These are phyloP conservation scores for Pelodiscus sinensis DNA, from an alignment of 2,113 vertebrate genomes.

Conservation along the genomic window DNA sequence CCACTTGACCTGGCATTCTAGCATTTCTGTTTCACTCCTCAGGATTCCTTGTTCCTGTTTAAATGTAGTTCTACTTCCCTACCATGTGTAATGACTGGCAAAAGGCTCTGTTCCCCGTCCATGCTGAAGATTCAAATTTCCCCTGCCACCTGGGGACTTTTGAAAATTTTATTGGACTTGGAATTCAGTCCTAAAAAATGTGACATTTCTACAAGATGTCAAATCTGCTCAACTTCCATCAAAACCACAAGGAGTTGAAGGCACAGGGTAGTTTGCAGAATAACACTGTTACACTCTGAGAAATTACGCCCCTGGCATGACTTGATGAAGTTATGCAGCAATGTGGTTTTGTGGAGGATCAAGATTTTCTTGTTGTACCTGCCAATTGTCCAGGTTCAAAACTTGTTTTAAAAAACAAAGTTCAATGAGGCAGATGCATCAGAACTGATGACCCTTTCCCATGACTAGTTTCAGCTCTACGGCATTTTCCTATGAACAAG, in stretches of 20 bases:
- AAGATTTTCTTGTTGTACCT: neutral
- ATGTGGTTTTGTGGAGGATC: rapidly evolving
- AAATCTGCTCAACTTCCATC: rapidly evolving
- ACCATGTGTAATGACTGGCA: neutral
- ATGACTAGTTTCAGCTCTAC: neutral
- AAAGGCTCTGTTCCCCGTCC: rapidly evolving
- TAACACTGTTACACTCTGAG: neutral
- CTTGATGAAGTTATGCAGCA: rapidly evolving
- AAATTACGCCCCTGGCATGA: neutral
- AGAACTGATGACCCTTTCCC: neutral
- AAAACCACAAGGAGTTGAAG: rapidly evolving
- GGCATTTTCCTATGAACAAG: neutral
- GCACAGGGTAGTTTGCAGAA: rapidly evolving
- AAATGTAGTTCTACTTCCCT: neutral
- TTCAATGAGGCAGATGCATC: neutral
- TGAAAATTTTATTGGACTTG: rapidly evolving
- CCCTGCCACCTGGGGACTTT: rapidly evolving
- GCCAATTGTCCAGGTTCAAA: neutral
- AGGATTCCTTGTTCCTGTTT: neutral
- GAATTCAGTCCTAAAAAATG: neutral
- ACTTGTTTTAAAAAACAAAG: neutral
- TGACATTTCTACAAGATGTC: rapidly evolving
- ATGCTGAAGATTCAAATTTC: neutral
- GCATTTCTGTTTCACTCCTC: neutral
- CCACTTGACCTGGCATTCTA: neutral